These are phyloP conservation scores for Phalanger gymnotis DNA, from an alignment of 2,797 vertebrate species.

Conservation along the genomic window DNA sequence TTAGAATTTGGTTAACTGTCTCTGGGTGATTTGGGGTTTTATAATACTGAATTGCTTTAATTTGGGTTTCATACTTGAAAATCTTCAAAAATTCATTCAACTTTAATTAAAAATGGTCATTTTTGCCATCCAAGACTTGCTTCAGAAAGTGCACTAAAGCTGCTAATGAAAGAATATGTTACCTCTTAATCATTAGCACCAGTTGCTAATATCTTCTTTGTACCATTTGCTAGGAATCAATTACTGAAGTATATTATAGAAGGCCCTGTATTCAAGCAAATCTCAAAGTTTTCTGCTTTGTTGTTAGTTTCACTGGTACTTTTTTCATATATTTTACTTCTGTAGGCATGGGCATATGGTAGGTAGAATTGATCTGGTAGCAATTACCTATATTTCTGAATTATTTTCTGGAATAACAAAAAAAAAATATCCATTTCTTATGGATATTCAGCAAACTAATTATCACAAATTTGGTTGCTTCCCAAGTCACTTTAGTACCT, in stretches of 20 bases:
- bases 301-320: not conserved
- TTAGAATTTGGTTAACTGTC: not conserved
- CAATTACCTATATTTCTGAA: slow-evolving; percentile 56
- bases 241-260: not conserved
- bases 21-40: not conserved
- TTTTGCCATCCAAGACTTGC: not conserved
- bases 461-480: slow-evolving; percentile 70
- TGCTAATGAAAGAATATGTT: not conserved
- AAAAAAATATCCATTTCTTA: slow-evolving; percentile 54
- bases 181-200: not conserved
- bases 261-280: slow-evolving; percentile 11
- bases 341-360: not conserved
- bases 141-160: not conserved
- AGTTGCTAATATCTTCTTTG: not conserved
- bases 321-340: not conserved
- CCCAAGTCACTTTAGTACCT: slow-evolving; percentile 70
- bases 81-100: slow-evolving; percentile 20
- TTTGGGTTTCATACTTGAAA: slow-evolving; percentile 4
- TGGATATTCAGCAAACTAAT: slow-evolving; percentile 68
- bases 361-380: slow-evolving; percentile 37
- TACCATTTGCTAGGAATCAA: not conserved
- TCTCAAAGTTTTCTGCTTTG: not conserved
- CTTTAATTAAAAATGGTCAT: slow-evolving; percentile 2
- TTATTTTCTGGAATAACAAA: slow-evolving; percentile 56
- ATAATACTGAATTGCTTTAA: not conserved